These are phyloP conservation scores for Hypothenemus hampei DNA, from an alignment of 1,140 invertebrate species.

Conservation along the genomic window DNA sequence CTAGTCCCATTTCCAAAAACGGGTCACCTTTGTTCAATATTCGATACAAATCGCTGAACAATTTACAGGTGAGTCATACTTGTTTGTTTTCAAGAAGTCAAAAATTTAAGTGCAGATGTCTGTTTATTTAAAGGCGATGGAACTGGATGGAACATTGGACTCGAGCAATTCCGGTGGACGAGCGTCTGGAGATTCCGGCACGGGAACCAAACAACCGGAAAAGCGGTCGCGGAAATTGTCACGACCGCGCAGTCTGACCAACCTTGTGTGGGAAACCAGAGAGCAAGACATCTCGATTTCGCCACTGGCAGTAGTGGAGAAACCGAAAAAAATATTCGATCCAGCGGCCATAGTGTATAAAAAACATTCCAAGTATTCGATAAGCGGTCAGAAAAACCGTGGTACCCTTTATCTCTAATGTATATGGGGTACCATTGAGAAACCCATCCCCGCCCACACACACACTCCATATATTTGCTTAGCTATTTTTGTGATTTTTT, in stretches of 20 bases:
- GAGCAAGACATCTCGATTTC: constrained; percentile 45
- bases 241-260: constrained; percentile 76
- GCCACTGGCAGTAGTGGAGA: constrained; percentile 39
- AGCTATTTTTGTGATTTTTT: constrained; percentile 34
- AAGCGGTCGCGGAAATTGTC: constrained; percentile 71
- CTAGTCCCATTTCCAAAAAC: constrained; percentile 59
- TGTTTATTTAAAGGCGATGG: constrained; percentile 59
- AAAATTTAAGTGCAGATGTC: background rate
- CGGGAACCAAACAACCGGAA: constrained; percentile 72
- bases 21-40: constrained; percentile 78
- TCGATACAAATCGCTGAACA: constrained; percentile 75
- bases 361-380: constrained; percentile 42
- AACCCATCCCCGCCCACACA: no score
- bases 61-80: constrained; percentile 51
- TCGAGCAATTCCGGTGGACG: constrained; percentile 83
- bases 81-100: background rate
- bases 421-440: background rate
- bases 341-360: constrained; percentile 41
- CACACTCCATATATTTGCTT: constrained; percentile 25
- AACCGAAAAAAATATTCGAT: constrained; percentile 39
- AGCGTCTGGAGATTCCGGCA: constrained; percentile 73
- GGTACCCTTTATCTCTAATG: constrained; percentile 43
- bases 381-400: constrained; percentile 33
- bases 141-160: constrained; percentile 73
- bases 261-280: constrained; percentile 68